Conservation (phyloP, 2,113 vertebrate species). For the Piaya cayana region DNA sequence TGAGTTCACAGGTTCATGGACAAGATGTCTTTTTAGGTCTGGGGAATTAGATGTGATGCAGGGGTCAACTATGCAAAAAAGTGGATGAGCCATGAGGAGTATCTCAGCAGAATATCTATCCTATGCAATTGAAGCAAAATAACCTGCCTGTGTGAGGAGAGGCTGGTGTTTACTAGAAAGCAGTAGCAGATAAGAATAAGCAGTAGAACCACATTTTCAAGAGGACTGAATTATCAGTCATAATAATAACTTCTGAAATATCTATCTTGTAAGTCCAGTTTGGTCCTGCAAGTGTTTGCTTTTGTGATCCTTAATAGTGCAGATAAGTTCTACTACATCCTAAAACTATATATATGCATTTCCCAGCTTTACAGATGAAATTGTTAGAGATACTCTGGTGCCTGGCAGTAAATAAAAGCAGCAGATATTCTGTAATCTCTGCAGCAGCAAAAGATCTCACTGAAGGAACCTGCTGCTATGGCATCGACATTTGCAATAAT, state of each 20-base stretch:
- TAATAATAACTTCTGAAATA: neutral
- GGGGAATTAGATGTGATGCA: neutral
- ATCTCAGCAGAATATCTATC: neutral
- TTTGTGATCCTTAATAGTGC: neutral
- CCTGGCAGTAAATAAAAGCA: conserved; percentile 4
- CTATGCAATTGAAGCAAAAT: neutral
- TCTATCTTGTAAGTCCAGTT: neutral
- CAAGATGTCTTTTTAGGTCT: neutral
- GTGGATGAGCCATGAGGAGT: neutral
- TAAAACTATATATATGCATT: neutral
- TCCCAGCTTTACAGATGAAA: neutral
- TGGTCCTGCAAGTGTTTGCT: neutral
- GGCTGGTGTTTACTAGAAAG: neutral
- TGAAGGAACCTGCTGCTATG: neutral
- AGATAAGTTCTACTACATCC: neutral
- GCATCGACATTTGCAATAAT: conserved; percentile 9
- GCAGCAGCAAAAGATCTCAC: neutral
- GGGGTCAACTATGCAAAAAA: neutral
- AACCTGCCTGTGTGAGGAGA: neutral
- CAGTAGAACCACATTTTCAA: neutral
- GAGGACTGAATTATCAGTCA: neutral
- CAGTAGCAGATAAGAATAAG: neutral
- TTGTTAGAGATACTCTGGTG: neutral
- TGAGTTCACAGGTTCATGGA: neutral
- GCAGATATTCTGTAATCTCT: conserved; percentile 11